phyloP scores from a whole-genome alignment of 2,888 invertebrate species.

The Dolichomitus sp. region DNA sequence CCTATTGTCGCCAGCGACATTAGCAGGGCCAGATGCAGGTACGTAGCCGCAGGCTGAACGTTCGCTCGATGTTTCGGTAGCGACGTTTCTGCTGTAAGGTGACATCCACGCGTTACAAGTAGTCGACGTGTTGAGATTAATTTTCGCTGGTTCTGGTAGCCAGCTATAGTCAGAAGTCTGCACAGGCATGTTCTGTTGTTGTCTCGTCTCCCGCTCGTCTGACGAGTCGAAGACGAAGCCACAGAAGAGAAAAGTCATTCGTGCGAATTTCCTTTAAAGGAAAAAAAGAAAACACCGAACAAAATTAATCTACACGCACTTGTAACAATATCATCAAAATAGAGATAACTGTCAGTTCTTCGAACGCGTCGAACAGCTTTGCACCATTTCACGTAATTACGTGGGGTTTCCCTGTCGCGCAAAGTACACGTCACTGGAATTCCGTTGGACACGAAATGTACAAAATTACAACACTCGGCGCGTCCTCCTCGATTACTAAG shows the following conservation, averaged over 20 bases:
- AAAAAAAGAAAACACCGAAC: not conserved
- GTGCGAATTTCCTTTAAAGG: conserved; percentile 22
- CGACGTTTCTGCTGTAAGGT: conserved; percentile 77
- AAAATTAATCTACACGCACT: too few relatives aligned
- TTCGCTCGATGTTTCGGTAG: conserved; percentile 53
- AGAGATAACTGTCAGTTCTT: not conserved
- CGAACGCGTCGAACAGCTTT: not conserved
- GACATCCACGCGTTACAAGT: conserved; percentile 82
- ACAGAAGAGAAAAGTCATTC: conserved; percentile 83
- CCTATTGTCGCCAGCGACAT: conserved; percentile 46
- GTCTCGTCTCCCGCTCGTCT: conserved; percentile 75
- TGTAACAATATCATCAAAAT: not conserved
- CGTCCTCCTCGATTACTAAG: not conserved
- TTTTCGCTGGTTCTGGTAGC: conserved; percentile 80
- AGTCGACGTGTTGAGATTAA: conserved; percentile 78
- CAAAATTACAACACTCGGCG: not conserved
- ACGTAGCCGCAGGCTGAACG: conserved; percentile 70
- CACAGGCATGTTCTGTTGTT: conserved; percentile 56
- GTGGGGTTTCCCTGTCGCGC: not conserved
- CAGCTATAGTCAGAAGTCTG: conserved; percentile 71
- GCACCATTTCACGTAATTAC: not conserved
- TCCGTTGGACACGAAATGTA: not conserved
- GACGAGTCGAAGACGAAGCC: conserved; percentile 83
- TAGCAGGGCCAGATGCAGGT: conserved; percentile 40
- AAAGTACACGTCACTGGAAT: not conserved